Conservation (phyloP, 2,888 invertebrate genomes). For the Tetranychus truncatus region DNA sequence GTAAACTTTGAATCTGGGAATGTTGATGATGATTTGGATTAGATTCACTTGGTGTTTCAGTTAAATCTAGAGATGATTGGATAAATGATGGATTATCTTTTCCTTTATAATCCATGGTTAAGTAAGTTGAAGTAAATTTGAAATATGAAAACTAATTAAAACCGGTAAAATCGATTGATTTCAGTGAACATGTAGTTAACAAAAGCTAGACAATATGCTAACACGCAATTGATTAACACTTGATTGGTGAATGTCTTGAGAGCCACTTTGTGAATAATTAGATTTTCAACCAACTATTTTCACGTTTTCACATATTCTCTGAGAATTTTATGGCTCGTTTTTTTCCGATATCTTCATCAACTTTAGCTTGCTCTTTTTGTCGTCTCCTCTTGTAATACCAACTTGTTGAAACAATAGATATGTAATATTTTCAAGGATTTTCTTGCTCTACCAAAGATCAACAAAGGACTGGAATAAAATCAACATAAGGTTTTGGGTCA, state of each 20-base stretch:
- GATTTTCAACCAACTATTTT: no score
- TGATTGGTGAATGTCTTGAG: no score
- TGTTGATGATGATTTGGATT: not conserved
- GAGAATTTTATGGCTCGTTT: not conserved
- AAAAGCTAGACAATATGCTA: no score
- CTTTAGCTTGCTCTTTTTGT: not conserved
- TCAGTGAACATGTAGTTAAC: not conserved
- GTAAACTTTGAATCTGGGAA: not conserved
- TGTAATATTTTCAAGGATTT: not conserved
- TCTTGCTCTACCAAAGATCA: not conserved
- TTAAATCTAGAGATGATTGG: not conserved
- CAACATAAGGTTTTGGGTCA: not conserved
- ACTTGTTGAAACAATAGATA: not conserved
- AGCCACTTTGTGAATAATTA: no score
- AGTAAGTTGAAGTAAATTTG: not conserved
- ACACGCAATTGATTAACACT: no score
- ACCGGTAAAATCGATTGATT: not conserved
- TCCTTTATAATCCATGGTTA: not conserved
- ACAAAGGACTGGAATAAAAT: not conserved
- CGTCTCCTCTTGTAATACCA: not conserved
- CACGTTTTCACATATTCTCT: not conserved
- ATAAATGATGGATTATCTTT: not conserved
- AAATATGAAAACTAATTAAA: not conserved
- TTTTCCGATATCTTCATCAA: no score
- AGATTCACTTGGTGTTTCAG: not conserved